phyloP scores from a whole-genome alignment of 1,140 invertebrate genomes.

The Brachionus angularis region DNA sequence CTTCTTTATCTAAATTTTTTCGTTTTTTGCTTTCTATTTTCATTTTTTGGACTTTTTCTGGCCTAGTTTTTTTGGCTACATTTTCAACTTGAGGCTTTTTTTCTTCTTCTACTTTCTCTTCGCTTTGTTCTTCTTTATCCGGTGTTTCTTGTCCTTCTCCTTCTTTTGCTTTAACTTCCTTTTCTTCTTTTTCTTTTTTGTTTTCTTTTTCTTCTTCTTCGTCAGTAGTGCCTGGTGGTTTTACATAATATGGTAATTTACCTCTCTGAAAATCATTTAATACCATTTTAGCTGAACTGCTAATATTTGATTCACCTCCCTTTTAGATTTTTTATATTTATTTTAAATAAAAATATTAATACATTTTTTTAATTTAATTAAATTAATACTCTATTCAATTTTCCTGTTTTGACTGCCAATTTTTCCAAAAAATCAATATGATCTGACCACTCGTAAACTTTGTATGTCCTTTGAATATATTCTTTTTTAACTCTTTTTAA shows the following conservation, averaged over 20 bases:
- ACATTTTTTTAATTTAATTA: background rate
- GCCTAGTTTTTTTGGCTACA: background rate
- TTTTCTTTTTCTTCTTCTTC: constrained; percentile 2
- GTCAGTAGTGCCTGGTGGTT: constrained; percentile 26
- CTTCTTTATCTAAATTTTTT: constrained; percentile 3
- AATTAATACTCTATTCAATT: constrained; percentile 70
- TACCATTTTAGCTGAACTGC: constrained; percentile 83
- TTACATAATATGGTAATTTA: constrained; percentile 81
- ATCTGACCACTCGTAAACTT: constrained; percentile 72
- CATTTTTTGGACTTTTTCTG: background rate
- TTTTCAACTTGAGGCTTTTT: background rate
- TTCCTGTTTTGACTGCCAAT: constrained; percentile 76
- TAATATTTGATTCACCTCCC: constrained; percentile 88
- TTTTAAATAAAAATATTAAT: too few relatives aligned
- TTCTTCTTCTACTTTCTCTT: background rate
- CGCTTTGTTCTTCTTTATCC: background rate
- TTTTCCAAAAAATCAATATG: constrained; percentile 86
- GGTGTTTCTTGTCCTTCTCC: background rate
- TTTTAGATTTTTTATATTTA: constrained; percentile 46
- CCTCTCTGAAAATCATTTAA: constrained; percentile 98
- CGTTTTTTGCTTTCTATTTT: background rate
- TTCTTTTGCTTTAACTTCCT: background rate
- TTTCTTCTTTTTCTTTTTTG: background rate
- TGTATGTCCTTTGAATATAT: constrained; percentile 86
- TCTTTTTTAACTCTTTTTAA: constrained; percentile 81